phyloP scores from a whole-genome alignment of 2,113 vertebrate species.

The Aphelocoma coerulescens region DNA sequence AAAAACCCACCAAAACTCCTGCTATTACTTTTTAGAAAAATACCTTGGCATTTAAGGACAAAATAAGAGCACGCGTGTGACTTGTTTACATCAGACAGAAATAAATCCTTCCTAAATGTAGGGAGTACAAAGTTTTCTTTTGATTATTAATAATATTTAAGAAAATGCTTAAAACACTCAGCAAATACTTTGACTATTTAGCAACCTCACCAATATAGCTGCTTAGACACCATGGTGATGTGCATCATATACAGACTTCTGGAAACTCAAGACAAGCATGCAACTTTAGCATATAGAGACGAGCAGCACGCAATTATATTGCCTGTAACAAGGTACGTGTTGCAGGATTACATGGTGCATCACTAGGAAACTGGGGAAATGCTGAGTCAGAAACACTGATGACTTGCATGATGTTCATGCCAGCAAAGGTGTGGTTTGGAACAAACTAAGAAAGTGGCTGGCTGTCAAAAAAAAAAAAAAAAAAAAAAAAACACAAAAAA shows the following conservation, averaged over 20 bases:
- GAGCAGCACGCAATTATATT: neutral
- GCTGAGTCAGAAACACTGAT: neutral
- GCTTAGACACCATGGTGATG: neutral
- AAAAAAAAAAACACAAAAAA: neutral
- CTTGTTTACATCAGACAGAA: neutral
- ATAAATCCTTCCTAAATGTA: neutral
- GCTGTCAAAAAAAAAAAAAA: neutral
- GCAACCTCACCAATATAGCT: neutral
- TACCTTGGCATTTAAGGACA: neutral
- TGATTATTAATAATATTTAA: neutral
- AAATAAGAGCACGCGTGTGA: neutral
- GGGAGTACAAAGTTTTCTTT: neutral
- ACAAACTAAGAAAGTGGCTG: neutral
- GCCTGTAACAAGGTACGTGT: rapidly evolving
- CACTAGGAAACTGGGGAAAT: neutral
- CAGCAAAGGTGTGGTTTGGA: neutral
- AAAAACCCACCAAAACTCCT: neutral
- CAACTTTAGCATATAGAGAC: neutral
- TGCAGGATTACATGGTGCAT: neutral
- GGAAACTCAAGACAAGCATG: neutral
- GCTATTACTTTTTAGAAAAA: neutral
- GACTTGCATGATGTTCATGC: neutral
- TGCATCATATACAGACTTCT: neutral
- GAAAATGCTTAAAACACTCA: neutral
- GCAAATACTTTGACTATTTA: neutral